Base-by-base conservation (phyloP, 2,113 vertebrate species). In the Heterotilapia buettikoferi region DNA sequence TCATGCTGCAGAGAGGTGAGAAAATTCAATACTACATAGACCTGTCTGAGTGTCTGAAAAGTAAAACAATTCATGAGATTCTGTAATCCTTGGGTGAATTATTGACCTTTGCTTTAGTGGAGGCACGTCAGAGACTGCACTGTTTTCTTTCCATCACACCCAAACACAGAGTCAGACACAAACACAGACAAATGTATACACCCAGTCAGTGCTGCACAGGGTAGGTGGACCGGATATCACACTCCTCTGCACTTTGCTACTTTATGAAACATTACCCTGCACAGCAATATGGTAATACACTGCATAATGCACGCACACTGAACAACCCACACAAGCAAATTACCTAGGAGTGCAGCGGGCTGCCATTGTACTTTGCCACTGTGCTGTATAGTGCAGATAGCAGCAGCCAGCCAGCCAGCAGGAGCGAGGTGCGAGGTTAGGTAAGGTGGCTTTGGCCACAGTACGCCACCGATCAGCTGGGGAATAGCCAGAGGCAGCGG, bases 311-410 rank as follows among this genome's bases (percentile, higher is more conserved):
- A 61, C 29, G 29, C 31, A 57, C 40, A 80, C 90, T 92, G 88
- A 80, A 80, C 84, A 86, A 52, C 91, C 80, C 88, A 92, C 86
- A 56, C 71, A 83, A 83, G 78, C 21, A 84, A 87, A 93, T 94
- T 82, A 92, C 81, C 82, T 73, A 86, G 79, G 83, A 40, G 86
- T 68, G 87, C 86, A 86, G 73, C 26, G 5, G 73, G 73, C 45
- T 78, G 73, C 16, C 9, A 52, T 78, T 78, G 26, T 78, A 33
- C 26, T 78, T 31, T 52, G 73, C 66, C 36, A 66, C 63, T 45
- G 76, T 43, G 85, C n/a, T 86, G 71, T 40, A 50, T 52, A 56
- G 54, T 76, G 82, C 76, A 52, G 50, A 21, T n/a, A 52, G 45
- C 26, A 78, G 73, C 43, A 78, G 68, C 68, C 36, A 68, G 33